These are phyloP conservation scores for Alaudala cheleensis DNA, from an alignment of 2,113 vertebrate species.

Conservation along the genomic window DNA sequence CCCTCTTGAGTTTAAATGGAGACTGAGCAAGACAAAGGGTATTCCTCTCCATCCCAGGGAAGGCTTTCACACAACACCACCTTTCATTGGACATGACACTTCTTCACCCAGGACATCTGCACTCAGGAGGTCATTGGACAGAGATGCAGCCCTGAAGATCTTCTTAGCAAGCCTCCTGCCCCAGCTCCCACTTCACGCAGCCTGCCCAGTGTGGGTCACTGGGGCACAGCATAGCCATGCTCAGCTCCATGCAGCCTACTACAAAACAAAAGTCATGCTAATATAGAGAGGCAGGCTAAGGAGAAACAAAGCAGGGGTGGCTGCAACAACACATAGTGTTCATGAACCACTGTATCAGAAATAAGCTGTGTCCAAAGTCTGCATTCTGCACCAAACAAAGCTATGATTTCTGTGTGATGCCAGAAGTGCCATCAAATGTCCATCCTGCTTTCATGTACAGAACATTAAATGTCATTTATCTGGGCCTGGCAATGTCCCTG, in stretches of 20 bases:
- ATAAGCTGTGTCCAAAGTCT: background rate
- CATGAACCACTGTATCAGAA: background rate
- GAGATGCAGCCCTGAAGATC: background rate
- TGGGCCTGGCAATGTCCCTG: background rate
- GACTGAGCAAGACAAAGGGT: background rate
- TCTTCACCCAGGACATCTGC: fast-evolving
- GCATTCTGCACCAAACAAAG: fast-evolving
- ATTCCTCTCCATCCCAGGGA: background rate
- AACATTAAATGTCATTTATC: background rate
- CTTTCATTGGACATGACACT: fast-evolving
- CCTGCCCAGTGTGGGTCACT: fast-evolving
- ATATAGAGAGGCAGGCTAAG: background rate
- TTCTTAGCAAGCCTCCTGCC: background rate
- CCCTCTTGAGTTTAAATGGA: background rate
- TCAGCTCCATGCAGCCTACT: background rate
- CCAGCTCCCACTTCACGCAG: background rate
- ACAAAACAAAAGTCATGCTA: background rate
- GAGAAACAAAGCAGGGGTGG: background rate
- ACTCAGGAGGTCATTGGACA: background rate
- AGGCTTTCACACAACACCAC: background rate
- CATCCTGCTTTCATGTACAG: background rate
- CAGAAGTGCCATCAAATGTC: background rate
- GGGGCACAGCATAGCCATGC: fast-evolving
- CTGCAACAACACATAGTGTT: background rate
- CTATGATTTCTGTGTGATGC: background rate